phyloP scores from a whole-genome alignment of 2,888 invertebrate species.

The Eutolmus rufibarbis region DNA sequence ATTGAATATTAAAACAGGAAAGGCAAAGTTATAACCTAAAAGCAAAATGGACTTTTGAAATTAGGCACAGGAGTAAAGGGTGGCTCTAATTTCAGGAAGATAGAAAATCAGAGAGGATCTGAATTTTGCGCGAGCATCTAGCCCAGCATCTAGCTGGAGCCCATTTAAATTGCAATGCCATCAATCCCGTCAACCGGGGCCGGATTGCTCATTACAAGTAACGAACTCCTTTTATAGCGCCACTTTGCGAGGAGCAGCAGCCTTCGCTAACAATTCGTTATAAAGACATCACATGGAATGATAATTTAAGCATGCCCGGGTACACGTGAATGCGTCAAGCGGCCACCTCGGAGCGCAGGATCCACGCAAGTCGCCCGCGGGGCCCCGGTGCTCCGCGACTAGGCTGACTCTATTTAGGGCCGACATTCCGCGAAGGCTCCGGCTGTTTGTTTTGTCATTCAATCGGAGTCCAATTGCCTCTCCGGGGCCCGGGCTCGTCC shows the following conservation, averaged over 20 bases:
- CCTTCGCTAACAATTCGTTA: conserved; percentile 46
- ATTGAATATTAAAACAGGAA: no score
- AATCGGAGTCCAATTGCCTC: conserved; percentile 44
- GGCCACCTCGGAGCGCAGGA: conserved; percentile 44
- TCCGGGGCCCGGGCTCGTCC: background rate
- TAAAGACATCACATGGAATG: conserved; percentile 49
- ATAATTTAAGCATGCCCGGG: conserved; percentile 46
- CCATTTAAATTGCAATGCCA: conserved; percentile 46
- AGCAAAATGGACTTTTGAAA: no score
- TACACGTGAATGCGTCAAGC: conserved; percentile 48
- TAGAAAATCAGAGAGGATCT: background rate
- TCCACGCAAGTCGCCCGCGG: conserved; percentile 17
- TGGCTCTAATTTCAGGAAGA: background rate
- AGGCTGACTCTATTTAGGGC: conserved; percentile 26
- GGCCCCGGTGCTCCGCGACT: background rate
- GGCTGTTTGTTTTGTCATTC: conserved; percentile 47
- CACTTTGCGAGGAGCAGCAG: conserved; percentile 42
- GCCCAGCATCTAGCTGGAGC: background rate
- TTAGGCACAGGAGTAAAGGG: background rate
- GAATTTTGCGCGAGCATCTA: background rate
- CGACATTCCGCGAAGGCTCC: conserved; percentile 21
- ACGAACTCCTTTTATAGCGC: conserved; percentile 48
- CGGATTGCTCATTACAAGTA: conserved; percentile 48
- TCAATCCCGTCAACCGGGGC: conserved; percentile 47
- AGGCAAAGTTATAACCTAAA: no score